phyloP scores from a whole-genome alignment of 2,113 vertebrate genomes.

The Triplophysa siluroides region DNA sequence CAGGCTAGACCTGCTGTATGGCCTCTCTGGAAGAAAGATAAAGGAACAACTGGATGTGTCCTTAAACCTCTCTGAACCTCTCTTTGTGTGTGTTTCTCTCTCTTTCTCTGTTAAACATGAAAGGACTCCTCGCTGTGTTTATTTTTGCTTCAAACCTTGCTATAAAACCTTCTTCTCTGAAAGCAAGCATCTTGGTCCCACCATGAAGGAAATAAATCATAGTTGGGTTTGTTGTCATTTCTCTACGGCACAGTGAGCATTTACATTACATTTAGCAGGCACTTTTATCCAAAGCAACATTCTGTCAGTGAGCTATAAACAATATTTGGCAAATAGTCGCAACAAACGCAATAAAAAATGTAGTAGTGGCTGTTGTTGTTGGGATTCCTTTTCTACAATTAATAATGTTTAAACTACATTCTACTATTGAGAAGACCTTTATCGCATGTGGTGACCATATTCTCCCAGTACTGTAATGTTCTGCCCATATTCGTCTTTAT shows the following conservation, averaged over 20 bases:
- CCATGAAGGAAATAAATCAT: too few relatives aligned
- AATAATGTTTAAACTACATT: constrained; percentile 7
- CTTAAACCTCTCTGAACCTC: not conserved
- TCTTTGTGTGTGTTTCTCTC: not conserved
- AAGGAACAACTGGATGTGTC: constrained; percentile 47
- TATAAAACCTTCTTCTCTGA: too few relatives aligned
- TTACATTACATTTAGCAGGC: too few relatives aligned
- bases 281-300: too few relatives aligned
- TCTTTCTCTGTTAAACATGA: not conserved
- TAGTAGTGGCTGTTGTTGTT: not conserved
- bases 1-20: constrained; percentile 62
- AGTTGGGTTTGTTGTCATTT: not conserved
- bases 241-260: not conserved
- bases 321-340: too few relatives aligned
- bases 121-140: too few relatives aligned
- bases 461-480: not conserved
- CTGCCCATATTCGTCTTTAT: not conserved
- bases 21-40: constrained; percentile 49
- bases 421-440: not conserved
- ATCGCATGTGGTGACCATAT: constrained; percentile 15
- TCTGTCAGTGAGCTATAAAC: too few relatives aligned
- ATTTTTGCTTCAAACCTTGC: not conserved
- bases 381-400: not conserved
- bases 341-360: not conserved
- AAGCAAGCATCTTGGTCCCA: too few relatives aligned